phyloP scores from a whole-genome alignment of 2,888 invertebrate species.

The Elysia crispata region DNA sequence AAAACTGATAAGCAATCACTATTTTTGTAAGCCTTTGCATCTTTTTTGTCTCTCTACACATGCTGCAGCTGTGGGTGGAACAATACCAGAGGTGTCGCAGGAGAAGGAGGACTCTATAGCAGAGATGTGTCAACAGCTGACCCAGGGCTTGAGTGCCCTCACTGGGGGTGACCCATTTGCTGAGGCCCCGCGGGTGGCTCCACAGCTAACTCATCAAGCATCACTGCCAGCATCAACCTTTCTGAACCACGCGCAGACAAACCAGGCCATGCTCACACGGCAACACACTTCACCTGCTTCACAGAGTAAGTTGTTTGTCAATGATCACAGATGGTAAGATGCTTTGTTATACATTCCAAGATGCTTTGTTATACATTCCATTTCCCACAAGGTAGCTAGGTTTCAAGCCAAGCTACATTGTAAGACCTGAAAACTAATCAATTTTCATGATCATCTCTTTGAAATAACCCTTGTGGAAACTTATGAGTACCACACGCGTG shows the following conservation, averaged over 20 bases:
- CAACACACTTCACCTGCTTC: conserved; percentile 58
- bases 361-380: no score
- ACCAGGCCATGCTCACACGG: conserved; percentile 57
- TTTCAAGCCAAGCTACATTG: no score
- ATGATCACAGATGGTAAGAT: no score
- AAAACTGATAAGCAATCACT: no score
- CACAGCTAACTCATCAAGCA: conserved; percentile 50
- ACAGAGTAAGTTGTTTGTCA: conserved; percentile 43
- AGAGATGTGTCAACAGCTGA: conserved; percentile 87
- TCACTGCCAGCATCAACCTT: conserved; percentile 54
- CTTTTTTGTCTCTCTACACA: no score
- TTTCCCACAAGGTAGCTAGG: no score
- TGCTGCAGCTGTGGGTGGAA: conserved; percentile 81
- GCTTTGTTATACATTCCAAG: background rate
- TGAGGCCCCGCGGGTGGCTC: conserved; percentile 53
- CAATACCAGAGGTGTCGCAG: conserved; percentile 87
- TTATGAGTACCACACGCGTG: no score
- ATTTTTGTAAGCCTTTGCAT: no score
- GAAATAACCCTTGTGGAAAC: no score
- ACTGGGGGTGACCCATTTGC: conserved; percentile 80
- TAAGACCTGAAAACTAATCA: no score
- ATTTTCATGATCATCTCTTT: no score
- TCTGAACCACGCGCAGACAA: conserved; percentile 31
- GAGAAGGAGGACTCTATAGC: conserved; percentile 81
- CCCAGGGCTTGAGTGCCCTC: conserved; percentile 86